Evolutionary conservation across 2,888 invertebrate species (phyloP), one percentile per base, ranked within the genome.

Genomic region (Villa cingulata): DNA sequence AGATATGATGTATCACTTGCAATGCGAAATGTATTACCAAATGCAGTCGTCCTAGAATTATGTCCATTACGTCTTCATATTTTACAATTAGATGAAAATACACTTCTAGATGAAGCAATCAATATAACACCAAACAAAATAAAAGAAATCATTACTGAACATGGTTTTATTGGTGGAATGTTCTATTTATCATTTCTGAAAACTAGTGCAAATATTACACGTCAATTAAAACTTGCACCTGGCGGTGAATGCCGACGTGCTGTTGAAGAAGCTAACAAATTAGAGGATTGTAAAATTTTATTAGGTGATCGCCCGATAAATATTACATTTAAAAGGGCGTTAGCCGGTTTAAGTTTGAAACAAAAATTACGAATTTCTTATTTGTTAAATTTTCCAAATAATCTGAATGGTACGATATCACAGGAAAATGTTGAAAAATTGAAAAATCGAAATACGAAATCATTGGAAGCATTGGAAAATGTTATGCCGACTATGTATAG

Each of bases 241-340:
- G 96, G 95, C 9, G 94, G 95, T 10, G 95, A 95, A 72, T 95
- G 95, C 64, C 73, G 95, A 45, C 79, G 82, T 38, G 94, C 92
- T 16, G 82, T 85, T 68, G 73, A 74, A 49, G 91, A 91, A 77
- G 88, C 88, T 65, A 61, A 58, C 46, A 50, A 43, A 27, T 39
- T 57, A 48, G 81, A 80, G 2, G 77, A 83, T 53, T 92, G 91
- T 65, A 71, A 80, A 47, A 72, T 95, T 9, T 83, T 86, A 50
- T 73, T 95, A 53, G 95, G 94, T 1, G 95, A 96, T 65, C 75
- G 95, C 41, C 88, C 92, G 2, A 86, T 92, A 53, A 80, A 86
- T 59, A 78, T 94, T 49, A 95, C 95, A 0, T 70, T 96, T 49
- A 80, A 86, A 57, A 74, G 96, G 53, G 92, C 91, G 1, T 73